phyloP scores from a whole-genome alignment of 2,888 invertebrate genomes.

The Plemyria rubiginata region DNA sequence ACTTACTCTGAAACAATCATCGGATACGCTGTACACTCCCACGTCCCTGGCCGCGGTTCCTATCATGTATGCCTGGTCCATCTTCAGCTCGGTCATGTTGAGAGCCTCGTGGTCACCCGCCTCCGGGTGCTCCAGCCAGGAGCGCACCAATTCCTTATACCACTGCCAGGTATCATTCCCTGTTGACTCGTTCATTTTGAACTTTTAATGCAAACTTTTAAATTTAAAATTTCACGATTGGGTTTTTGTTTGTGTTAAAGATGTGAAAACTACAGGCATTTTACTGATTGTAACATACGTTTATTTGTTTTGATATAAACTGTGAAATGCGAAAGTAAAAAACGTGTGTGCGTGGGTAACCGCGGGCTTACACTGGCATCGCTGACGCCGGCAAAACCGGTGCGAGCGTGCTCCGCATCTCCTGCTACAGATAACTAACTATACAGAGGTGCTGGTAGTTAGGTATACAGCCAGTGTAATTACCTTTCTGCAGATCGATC shows the following conservation, averaged over 20 bases:
- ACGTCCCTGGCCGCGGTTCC: slow-evolving; percentile 66
- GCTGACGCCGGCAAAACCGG: slow-evolving; percentile 53
- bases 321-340: slow-evolving; percentile 13
- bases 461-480: slow-evolving; percentile 45
- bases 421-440: slow-evolving; percentile 22
- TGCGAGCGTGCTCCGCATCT: slow-evolving; percentile 42
- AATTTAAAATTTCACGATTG: slow-evolving; percentile 29
- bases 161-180: slow-evolving; percentile 71
- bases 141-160: slow-evolving; percentile 73
- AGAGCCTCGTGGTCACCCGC: slow-evolving; percentile 78
- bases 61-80: slow-evolving; percentile 88
- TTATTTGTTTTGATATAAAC: slow-evolving; percentile 31
- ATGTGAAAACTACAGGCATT: slow-evolving; percentile 11
- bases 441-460: slow-evolving; percentile 24
- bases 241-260: slow-evolving; percentile 41
- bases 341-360: slow-evolving; percentile 42
- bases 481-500: slow-evolving; percentile 64
- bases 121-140: slow-evolving; percentile 86
- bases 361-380: slow-evolving; percentile 39
- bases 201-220: slow-evolving; percentile 43
- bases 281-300: background rate
- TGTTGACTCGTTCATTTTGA: slow-evolving; percentile 67
- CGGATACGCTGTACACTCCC: slow-evolving; percentile 87
- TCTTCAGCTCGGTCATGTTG: slow-evolving; percentile 83
- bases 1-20: slow-evolving; percentile 89